Conservation (phyloP, 2,113 vertebrate species). For the Cettia cetti region DNA sequence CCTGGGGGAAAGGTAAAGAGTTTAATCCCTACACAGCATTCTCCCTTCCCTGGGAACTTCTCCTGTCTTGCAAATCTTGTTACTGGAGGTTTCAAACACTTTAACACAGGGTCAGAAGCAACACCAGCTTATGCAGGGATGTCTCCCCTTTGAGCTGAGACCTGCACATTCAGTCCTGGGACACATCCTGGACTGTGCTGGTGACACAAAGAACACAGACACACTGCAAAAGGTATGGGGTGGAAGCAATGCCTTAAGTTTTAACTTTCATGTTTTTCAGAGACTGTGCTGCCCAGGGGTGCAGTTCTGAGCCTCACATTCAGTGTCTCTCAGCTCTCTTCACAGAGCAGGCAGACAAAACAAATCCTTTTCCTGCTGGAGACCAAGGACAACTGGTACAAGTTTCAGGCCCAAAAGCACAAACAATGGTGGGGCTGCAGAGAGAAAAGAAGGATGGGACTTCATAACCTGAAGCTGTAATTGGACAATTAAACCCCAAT, state of each 20-base stretch:
- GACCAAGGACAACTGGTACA: not conserved
- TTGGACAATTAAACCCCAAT: not conserved
- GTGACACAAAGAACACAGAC: not conserved
- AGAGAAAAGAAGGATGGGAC: not conserved
- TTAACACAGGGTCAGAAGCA: not conserved
- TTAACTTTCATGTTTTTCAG: not conserved
- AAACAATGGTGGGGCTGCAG: not conserved
- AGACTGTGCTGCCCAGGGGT: not conserved
- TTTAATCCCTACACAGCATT: not conserved
- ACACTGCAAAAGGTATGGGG: accelerated
- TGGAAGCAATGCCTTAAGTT: not conserved
- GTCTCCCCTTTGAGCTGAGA: not conserved
- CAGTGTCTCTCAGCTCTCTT: not conserved
- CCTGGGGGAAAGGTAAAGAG: not conserved
- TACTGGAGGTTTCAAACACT: not conserved
- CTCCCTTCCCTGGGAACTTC: not conserved
- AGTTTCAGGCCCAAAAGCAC: not conserved
- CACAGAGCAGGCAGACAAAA: not conserved
- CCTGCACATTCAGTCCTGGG: not conserved
- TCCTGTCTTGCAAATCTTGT: not conserved
- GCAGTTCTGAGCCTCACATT: not conserved
- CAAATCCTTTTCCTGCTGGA: not conserved
- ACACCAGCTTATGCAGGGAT: not conserved
- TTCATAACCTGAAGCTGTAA: not conserved
- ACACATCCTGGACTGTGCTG: not conserved